phyloP scores from a whole-genome alignment of 2,888 invertebrate species.

The Chymomyza amoena region DNA sequence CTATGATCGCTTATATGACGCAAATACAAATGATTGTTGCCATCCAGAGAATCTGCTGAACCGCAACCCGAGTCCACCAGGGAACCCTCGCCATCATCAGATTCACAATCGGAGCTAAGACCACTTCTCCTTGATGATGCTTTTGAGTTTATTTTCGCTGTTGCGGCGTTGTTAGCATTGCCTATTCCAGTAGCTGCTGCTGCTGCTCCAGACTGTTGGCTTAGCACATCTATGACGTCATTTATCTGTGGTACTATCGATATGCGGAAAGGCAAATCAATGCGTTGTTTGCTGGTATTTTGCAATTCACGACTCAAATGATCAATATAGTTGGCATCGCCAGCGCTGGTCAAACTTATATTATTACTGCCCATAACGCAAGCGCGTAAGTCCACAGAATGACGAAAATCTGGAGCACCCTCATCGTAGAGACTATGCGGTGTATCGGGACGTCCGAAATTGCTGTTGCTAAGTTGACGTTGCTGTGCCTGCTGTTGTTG shows the following conservation, averaged over 20 bases:
- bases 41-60: constrained; percentile 18
- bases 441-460: constrained; percentile 69
- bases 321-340: constrained; percentile 66
- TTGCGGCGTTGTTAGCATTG: constrained; percentile 16
- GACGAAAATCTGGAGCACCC: constrained; percentile 69
- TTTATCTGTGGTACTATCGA: constrained; percentile 32
- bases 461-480: constrained; percentile 20
- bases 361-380: constrained; percentile 79
- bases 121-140: neutral
- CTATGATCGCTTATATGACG: constrained; percentile 82
- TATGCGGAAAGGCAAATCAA: constrained; percentile 48
- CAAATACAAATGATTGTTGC: constrained; percentile 40
- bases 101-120: constrained; percentile 51
- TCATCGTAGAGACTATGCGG: constrained; percentile 75
- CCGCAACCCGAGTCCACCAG: constrained; percentile 27
- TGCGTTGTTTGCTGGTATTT: constrained; percentile 68
- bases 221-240: constrained; percentile 75
- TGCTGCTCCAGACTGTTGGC: constrained; percentile 27
- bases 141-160: constrained; percentile 2
- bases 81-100: constrained; percentile 53
- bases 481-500: neutral
- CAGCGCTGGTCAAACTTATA: constrained; percentile 65
- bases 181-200: constrained; percentile 1
- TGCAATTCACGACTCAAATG: constrained; percentile 75
- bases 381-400: constrained; percentile 76